Evolutionary conservation across 2,888 invertebrate genomes (phyloP).

Genomic region (Drosophila borborema): DNA sequence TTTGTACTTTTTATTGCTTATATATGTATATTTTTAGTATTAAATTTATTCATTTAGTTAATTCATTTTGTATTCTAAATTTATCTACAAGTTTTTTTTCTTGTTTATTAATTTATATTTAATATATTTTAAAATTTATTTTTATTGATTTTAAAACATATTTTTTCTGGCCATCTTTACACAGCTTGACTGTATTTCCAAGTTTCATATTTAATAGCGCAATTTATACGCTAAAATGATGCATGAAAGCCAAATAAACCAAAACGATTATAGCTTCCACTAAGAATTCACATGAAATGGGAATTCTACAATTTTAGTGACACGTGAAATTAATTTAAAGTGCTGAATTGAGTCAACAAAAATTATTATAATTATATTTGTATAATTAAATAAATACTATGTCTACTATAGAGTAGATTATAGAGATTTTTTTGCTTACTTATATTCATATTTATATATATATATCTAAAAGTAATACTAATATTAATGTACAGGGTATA

Average conservation of each 20-base stretch:
- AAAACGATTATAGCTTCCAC: slow-evolving; percentile 11
- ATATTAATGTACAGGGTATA: too few relatives aligned
- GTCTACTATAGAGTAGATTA: neutral
- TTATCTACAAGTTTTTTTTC: too few relatives aligned
- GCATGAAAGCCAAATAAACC: slow-evolving; percentile 32
- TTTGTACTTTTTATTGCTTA: too few relatives aligned
- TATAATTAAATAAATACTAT: neutral
- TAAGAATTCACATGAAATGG: neutral
- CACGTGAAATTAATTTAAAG: neutral
- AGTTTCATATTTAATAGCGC: slow-evolving; percentile 22
- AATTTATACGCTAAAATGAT: slow-evolving; percentile 46
- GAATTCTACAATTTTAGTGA: neutral
- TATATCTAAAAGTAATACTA: too few relatives aligned
- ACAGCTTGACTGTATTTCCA: slow-evolving; percentile 1
- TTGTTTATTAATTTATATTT: too few relatives aligned
- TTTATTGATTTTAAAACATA: neutral
- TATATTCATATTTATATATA: neutral
- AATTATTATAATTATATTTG: neutral
- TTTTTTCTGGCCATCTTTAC: neutral
- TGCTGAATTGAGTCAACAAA: neutral
- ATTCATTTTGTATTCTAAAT: too few relatives aligned
- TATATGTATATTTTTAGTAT: too few relatives aligned
- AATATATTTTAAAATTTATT: neutral
- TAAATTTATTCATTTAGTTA: too few relatives aligned
- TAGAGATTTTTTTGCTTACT: neutral